These are phyloP conservation scores for Scaptomyza flava DNA, from an alignment of 2,888 invertebrate genomes.

Conservation along the genomic window DNA sequence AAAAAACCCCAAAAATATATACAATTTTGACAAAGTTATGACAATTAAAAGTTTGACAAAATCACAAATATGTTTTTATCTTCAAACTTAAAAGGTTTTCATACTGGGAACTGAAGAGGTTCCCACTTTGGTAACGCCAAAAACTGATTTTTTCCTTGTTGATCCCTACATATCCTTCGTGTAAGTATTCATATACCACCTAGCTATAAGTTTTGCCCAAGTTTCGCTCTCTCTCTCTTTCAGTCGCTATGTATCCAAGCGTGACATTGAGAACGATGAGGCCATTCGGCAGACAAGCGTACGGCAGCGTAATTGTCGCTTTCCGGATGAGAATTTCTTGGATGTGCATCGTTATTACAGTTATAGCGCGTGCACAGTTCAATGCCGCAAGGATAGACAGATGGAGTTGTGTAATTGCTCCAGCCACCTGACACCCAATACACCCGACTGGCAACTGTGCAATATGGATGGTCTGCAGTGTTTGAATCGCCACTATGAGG, in stretches of 20 bases:
- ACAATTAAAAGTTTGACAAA: no score
- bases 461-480: slow-evolving; percentile 88
- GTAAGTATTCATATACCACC: slow-evolving; percentile 49
- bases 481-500: slow-evolving; percentile 86
- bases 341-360: slow-evolving; percentile 89
- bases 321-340: slow-evolving; percentile 87
- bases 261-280: slow-evolving; percentile 89
- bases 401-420: slow-evolving; percentile 87
- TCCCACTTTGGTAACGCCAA: slow-evolving; percentile 88
- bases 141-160: slow-evolving; percentile 87
- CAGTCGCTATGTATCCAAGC: slow-evolving; percentile 86
- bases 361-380: slow-evolving; percentile 89
- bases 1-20: no score
- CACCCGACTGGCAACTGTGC: slow-evolving; percentile 85
- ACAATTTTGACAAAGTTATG: no score
- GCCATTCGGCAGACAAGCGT: slow-evolving; percentile 87
- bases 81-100: slow-evolving; percentile 85
- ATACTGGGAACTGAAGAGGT: slow-evolving; percentile 89
- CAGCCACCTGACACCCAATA: slow-evolving; percentile 89
- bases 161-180: slow-evolving; percentile 85
- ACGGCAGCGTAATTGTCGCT: slow-evolving; percentile 89
- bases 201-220: background rate
- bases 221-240: background rate
- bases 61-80: background rate
- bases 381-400: slow-evolving; percentile 89